Conservation (phyloP, 2,113 vertebrate species). For the Eonycteris spelaea region DNA sequence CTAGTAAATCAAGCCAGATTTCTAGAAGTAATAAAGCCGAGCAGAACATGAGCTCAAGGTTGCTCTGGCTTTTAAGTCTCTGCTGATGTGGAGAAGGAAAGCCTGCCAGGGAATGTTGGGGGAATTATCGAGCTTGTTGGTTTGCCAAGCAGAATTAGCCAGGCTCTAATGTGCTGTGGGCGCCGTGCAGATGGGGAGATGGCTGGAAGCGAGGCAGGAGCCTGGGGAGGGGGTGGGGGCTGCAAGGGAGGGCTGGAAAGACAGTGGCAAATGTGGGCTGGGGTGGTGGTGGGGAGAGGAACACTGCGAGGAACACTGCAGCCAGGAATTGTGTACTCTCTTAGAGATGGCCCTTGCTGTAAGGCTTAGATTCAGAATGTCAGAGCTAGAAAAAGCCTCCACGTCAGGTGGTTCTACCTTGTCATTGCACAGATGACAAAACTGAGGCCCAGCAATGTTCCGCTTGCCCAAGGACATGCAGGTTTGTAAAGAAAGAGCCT, state of each 20-base stretch:
- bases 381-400: neutral
- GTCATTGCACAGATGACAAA: neutral
- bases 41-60: slow-evolving; percentile 42
- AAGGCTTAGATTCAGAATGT: neutral
- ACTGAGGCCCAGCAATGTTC: neutral
- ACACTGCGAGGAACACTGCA: neutral
- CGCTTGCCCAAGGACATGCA: neutral
- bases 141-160: slow-evolving; percentile 69
- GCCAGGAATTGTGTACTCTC: rapidly evolving
- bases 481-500: neutral
- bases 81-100: slow-evolving; percentile 33
- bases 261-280: too few species aligned
- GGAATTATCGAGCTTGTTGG: slow-evolving; percentile 52
- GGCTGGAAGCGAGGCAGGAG: neutral
- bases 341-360: neutral
- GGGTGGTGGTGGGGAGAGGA: neutral
- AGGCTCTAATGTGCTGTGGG: neutral
- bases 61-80: slow-evolving; percentile 41
- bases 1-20: slow-evolving; percentile 34
- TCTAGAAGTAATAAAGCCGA: slow-evolving; percentile 48
- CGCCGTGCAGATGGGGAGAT: neutral
- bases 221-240: neutral
- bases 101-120: slow-evolving; percentile 67
- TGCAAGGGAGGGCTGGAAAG: neutral
- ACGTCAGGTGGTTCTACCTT: neutral